Evolutionary conservation across 2,113 vertebrate genomes (phyloP), one percentile per base, ranked within the genome.

Genomic region (Choloepus hoffmanni): DNA sequence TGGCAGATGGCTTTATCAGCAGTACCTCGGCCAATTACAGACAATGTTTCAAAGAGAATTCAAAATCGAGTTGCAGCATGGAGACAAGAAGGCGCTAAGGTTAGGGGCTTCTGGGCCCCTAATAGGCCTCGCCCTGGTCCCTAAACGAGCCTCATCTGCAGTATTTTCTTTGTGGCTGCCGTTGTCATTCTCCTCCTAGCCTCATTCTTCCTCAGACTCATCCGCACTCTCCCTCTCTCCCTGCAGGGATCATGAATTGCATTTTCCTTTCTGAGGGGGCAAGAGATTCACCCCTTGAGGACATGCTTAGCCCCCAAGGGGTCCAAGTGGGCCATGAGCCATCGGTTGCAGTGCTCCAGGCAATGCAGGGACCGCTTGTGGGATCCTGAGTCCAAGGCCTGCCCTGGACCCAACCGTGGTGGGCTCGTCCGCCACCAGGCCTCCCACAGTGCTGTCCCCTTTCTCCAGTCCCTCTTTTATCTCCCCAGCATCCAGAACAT

Each of bases 31-130:
- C 96, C 92, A 92, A 82, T 88, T 92, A 92, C 84, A 89, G 74
- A 77, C 89, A 81, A 33, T 74, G 50, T 92, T 93, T 96, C 92
- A 85, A 87, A 97, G 77, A 95, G 88, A 95, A 97, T 96, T 95
- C 76, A 53, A 81, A 96, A 95, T 88, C 72, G 53, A 90, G 13
- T 15, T 43, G 19, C 36, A 68, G 78, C 24, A 7, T 13, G 23
- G 50, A 5, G 60, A 76, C 3, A 11, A 63, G 33, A 67, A 67
- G 19, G 13, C 89, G 83, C 30, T 33, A 43, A 81, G 60, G 21
- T 90, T 60, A 12, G 67, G 95, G 94, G 94, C 76, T 88, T 93
- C 65, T 81, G 81, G 30, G 48, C 63, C 95, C 90, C 21, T 13
- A 72, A 50, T 40, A 70, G 87, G 78, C 30, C 65, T 85, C 19